These are phyloP conservation scores for Bembecia ichneumoniformis DNA, from an alignment of 2,888 invertebrate genomes.

Conservation along the genomic window DNA sequence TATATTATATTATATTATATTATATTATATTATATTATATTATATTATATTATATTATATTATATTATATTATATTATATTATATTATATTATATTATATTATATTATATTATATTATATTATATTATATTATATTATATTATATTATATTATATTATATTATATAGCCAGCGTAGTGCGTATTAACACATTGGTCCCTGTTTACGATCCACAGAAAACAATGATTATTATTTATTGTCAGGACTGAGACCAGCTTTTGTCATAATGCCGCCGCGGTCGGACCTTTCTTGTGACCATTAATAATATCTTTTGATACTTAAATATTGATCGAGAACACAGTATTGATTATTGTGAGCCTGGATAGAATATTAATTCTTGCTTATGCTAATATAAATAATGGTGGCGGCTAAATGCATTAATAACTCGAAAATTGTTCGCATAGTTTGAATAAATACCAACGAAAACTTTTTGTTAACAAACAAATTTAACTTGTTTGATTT, in stretches of 20 bases:
- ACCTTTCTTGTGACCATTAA: conserved; percentile 31
- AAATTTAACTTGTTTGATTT: too few relatives aligned
- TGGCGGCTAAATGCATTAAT: background rate
- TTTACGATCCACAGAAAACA: conserved; percentile 29
- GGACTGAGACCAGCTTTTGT: conserved; percentile 33
- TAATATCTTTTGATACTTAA: conserved; percentile 33
- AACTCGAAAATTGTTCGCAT: background rate
- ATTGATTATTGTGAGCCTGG: conserved; percentile 23
- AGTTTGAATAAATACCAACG: too few relatives aligned
- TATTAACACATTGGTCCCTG: background rate
- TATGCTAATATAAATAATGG: conserved; percentile 6
- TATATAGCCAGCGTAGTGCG: background rate
- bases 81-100: too few relatives aligned
- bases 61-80: too few relatives aligned
- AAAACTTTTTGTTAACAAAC: too few relatives aligned
- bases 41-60: too few relatives aligned
- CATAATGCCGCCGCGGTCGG: conserved; percentile 30
- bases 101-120: too few relatives aligned
- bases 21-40: too few relatives aligned
- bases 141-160: too few relatives aligned
- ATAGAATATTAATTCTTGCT: conserved; percentile 21
- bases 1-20: too few relatives aligned
- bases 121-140: too few relatives aligned
- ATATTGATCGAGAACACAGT: conserved; percentile 32
- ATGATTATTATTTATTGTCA: conserved; percentile 51